Base-by-base conservation (phyloP, 2,113 vertebrate species). In the Cygnus atratus region DNA sequence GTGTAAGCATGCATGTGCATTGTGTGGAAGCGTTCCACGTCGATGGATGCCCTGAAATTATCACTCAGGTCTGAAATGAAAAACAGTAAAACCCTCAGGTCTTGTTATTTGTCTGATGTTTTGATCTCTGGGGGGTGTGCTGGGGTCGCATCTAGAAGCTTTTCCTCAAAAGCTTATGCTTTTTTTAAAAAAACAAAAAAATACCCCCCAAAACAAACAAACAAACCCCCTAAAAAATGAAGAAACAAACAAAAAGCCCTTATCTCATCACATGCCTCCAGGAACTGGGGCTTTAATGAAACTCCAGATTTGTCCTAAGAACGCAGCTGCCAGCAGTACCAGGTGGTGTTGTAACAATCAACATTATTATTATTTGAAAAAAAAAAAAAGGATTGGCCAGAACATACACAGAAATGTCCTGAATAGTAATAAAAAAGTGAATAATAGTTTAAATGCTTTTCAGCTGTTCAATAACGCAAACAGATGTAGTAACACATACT, bases 401-500 rank as follows among this genome's bases (percentile, higher is more conserved):
- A 90, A 83, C 62, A 85, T 90, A 84, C 70, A 57, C 71, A 97
- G 78, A 94, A 96, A 95, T 83, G 62, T 95, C 76, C 33, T 91
- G 89, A 92, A 91, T 83, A 65, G 84, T 90, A 95, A 95, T 91
- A 95, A 96, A 93, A 85, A 89, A 41, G 57, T 75, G 87, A 92
- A 85, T 96, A 91, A 93, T 84, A 87, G 58, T 94, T 89, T 52
- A 87, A 93, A 94, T 94, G 71, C 81, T 90, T 96, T 95, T 97
- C 95, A 96, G 93, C 91, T 96, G 93, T 95, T 92, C 93, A 95
- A 76, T 95, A 95, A 92, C 75, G 95, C 89, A 87, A 95, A 94
- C 94, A 96, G 94, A 96, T 96, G 96, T 95, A 95, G 84, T 90
- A 94, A 94, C 57, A 81, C 89, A 88, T 92, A 94, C 81, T 95